A percentile compares a stretch with the other conserved stretches of the same genome.
phyloP scores from a whole-genome alignment of 2,797 vertebrate species.

The Chelon labrosus region DNA sequence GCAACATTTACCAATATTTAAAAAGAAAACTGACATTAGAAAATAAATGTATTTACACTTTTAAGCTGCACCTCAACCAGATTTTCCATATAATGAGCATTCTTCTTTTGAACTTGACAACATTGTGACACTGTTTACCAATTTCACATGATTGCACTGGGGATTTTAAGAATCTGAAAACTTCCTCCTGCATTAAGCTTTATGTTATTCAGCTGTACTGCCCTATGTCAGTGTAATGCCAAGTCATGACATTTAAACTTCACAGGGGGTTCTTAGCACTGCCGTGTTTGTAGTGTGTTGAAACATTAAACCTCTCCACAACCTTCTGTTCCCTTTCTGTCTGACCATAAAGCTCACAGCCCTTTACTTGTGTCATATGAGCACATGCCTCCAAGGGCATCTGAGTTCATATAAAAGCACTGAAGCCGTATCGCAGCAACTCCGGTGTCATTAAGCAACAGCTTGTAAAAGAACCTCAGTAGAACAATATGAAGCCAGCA shows the following conservation, averaged over 20 bases:
- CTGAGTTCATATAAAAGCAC: slow-evolving; percentile 40
- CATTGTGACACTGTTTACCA: background rate
- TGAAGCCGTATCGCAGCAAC: slow-evolving; percentile 4
- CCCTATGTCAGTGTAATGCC: slow-evolving; percentile 56
- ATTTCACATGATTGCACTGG: background rate
- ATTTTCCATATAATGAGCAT: background rate
- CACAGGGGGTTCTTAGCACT: slow-evolving; percentile 52
- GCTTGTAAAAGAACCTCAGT: slow-evolving; percentile 7
- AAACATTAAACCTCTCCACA: slow-evolving; percentile 74
- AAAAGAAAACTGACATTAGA: background rate
- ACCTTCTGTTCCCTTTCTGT: slow-evolving; percentile 69
- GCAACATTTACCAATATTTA: background rate
- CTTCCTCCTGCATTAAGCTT: slow-evolving; percentile 1
- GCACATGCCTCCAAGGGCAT: slow-evolving; percentile 55
- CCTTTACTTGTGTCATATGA: slow-evolving; percentile 54
- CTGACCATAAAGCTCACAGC: slow-evolving; percentile 58
- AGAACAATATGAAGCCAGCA: slow-evolving; percentile 26
- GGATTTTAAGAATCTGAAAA: background rate
- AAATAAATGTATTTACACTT: no score
- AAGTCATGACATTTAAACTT: slow-evolving; percentile 81
- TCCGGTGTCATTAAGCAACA: slow-evolving; percentile 16
- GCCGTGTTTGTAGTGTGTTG: slow-evolving; percentile 69
- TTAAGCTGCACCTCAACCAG: no score
- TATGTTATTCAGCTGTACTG: slow-evolving; percentile 29
- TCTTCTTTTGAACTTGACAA: background rate